A percentile compares a stretch with the other conserved stretches of the same genome.
Evolutionary conservation across 1,140 invertebrate species (phyloP).

Genomic region (Zaprionus inermis): DNA sequence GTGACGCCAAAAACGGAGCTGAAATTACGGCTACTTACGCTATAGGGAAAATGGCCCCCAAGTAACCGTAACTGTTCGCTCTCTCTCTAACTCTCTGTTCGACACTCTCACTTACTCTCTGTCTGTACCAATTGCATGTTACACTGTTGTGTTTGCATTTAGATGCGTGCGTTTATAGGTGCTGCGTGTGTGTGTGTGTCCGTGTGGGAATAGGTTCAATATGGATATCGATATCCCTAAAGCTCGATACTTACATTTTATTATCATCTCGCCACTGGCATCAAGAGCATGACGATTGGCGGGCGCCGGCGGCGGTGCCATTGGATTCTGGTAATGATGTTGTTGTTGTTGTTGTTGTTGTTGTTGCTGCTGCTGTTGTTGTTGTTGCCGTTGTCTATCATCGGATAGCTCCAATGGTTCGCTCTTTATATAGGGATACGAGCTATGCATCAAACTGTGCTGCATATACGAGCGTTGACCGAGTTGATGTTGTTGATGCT

Average conservation of each 20-base stretch:
- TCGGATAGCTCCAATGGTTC: constrained; percentile 57
- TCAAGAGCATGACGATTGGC: constrained; percentile 42
- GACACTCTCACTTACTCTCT: constrained; percentile 16
- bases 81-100: constrained; percentile 14
- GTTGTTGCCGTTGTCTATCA: constrained; percentile 38
- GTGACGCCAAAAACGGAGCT: constrained; percentile 64
- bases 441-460: constrained; percentile 56
- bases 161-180: constrained; percentile 7
- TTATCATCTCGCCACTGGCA: constrained; percentile 65
- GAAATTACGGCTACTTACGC: constrained; percentile 64
- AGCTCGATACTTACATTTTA: constrained; percentile 69
- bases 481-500: constrained; percentile 46
- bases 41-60: constrained; percentile 44
- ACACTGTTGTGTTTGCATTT: constrained; percentile 30
- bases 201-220: constrained; percentile 16
- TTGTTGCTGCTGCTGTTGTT: constrained; percentile 35
- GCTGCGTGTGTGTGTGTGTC: constrained; percentile 5
- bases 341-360: constrained; percentile 39
- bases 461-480: constrained; percentile 64
- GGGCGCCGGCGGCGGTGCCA: constrained; percentile 70
- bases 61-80: constrained; percentile 39
- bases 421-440: constrained; percentile 73
- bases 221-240: constrained; percentile 48
- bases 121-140: constrained; percentile 35
- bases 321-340: constrained; percentile 50